These are phyloP conservation scores for Pardosa pseudoannulata DNA, from an alignment of 2,888 invertebrate species.

Conservation along the genomic window DNA sequence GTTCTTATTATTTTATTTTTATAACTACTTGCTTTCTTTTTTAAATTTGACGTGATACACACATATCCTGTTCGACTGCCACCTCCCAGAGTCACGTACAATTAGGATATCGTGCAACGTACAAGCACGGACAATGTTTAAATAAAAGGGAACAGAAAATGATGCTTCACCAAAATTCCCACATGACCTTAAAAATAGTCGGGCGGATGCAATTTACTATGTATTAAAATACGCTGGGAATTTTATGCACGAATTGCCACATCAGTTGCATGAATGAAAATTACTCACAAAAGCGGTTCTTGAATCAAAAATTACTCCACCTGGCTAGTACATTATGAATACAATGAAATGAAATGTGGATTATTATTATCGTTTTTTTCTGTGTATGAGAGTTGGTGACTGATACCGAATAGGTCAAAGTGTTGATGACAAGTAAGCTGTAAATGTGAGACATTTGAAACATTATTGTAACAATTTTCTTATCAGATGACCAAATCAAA, in stretches of 20 bases:
- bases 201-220: conserved; percentile 20
- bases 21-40: not conserved
- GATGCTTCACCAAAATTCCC: conserved; percentile 17
- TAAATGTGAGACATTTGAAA: too few relatives aligned
- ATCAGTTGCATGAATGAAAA: not conserved
- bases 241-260: conserved; percentile 29
- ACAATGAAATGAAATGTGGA: too few relatives aligned
- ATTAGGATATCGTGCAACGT: not conserved
- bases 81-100: not conserved
- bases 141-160: conserved; percentile 27
- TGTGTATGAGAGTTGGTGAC: too few relatives aligned
- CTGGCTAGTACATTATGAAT: not conserved
- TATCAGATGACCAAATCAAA: too few relatives aligned
- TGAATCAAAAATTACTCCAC: not conserved
- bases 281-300: conserved; percentile 8
- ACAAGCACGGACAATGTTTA: conserved; percentile 10
- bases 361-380: too few relatives aligned
- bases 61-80: conserved; percentile 3
- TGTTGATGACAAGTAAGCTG: too few relatives aligned
- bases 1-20: not conserved
- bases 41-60: conserved; percentile 2
- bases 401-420: too few relatives aligned
- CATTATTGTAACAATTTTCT: too few relatives aligned
- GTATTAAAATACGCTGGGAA: conserved; percentile 20
- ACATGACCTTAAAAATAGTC: not conserved